Evolutionary conservation across 2,797 vertebrate genomes (phyloP).

Genomic region (Nannoperca obscura): DNA sequence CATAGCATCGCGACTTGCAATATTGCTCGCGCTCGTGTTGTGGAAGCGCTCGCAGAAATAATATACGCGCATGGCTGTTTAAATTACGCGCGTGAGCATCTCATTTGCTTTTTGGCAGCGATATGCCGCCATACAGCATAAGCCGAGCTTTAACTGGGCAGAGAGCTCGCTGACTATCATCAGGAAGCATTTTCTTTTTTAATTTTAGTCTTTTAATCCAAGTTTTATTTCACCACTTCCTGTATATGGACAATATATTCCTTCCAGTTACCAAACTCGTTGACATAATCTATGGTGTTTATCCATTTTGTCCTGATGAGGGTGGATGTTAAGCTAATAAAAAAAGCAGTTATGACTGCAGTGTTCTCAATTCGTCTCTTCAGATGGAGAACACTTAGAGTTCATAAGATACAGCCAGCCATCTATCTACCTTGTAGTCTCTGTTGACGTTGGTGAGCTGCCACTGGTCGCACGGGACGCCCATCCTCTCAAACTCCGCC

Average conservation of each 20-base stretch:
- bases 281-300: neutral
- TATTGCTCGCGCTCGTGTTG: too few species aligned
- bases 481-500: constrained; percentile 95
- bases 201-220: neutral
- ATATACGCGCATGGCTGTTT: too few species aligned
- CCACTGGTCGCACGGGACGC: constrained; percentile 94
- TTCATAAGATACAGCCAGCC: neutral
- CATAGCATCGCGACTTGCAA: too few species aligned
- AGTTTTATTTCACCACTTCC: neutral
- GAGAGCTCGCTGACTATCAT: neutral
- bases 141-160: neutral
- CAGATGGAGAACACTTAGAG: neutral
- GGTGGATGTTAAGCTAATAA: neutral
- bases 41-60: too few species aligned
- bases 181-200: neutral
- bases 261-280: neutral
- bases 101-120: too few species aligned
- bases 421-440: constrained; percentile 89
- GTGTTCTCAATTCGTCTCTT: neutral
- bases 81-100: too few species aligned
- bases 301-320: neutral
- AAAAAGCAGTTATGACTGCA: neutral
- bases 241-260: neutral
- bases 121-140: too few species aligned
- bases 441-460: constrained; percentile 95